Evolutionary conservation across 2,888 invertebrate genomes (phyloP), one percentile per base, ranked within the genome.

Genomic region (Caradrina kadenii): DNA sequence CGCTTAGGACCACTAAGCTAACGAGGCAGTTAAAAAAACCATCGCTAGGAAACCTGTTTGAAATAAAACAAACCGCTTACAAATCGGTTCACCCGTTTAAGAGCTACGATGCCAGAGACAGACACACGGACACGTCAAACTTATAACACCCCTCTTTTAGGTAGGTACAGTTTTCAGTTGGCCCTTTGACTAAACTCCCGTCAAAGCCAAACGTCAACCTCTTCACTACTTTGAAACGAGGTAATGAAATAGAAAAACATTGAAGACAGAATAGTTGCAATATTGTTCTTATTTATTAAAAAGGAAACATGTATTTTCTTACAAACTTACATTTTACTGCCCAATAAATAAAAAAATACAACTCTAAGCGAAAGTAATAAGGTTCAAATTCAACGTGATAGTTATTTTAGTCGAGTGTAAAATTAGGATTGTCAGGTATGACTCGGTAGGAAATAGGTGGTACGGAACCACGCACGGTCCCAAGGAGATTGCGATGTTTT

Each of bases 401-500:
- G 35, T 35, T 50, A 22, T 63, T 78, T 70, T 69, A 65, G 63
- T 64, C 63, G 72, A 61, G 69, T 81, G 71, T 81, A 78, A 69
- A 26, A 65, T 70, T 78, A 73, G 69, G 53, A 56, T 86, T 84
- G 87, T 78, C 73, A 81, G 79, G 84, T 86, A 81, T 82, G 85
- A 84, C 81, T 84, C 78, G 81, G 84, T 83, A 88, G 87, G 87
- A 91, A 90, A 86, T 87, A 84, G 86, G 87, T 86, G 87, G 87
- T 87, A 87, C 79, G 84, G 87, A 86, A 87, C 87, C 84, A 86
- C 83, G 84, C 87, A 87, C 80, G 84, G 89, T 88, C 89, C 86
- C 87, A 82, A 89, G 92, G 91, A 93, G 91, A 93, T 92, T 90
- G 90, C 88, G 81, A 86, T 89, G 89, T 92, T 91, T 92, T 92